Evolutionary conservation across 2,113 vertebrate species (phyloP).

Genomic region (cat (Felis catus)): DNA sequence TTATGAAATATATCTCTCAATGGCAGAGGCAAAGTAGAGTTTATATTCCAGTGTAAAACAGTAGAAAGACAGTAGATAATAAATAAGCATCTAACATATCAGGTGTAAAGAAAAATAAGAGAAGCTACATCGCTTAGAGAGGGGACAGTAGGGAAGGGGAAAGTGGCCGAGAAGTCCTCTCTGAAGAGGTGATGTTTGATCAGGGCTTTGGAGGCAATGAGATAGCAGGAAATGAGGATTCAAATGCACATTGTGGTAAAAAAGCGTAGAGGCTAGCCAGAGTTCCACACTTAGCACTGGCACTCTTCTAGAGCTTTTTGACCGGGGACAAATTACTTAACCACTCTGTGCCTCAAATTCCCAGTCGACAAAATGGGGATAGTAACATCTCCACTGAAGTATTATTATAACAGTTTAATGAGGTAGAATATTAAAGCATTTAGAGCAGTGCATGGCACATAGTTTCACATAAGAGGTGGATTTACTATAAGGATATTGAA

Average conservation of each 20-base stretch:
- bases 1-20: neutral
- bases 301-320: neutral
- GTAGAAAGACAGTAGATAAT: neutral
- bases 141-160: neutral
- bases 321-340: neutral
- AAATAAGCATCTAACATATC: neutral
- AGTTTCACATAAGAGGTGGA: neutral
- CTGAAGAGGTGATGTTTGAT: neutral
- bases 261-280: neutral
- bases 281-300: neutral
- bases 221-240: neutral
- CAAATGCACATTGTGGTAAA: neutral
- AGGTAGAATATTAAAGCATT: neutral
- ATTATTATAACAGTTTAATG: neutral
- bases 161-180: neutral
- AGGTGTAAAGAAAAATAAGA: slow-evolving; percentile 10
- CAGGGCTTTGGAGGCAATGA: neutral
- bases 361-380: neutral
- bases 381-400: neutral
- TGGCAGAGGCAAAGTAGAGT: neutral
- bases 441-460: neutral
- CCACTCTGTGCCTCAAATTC: neutral
- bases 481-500: neutral
- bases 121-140: neutral
- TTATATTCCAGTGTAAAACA: neutral